Evolutionary conservation across 2,113 vertebrate genomes (phyloP), one percentile per base, ranked within the genome.

Genomic region (Ceyx melanurus): DNA sequence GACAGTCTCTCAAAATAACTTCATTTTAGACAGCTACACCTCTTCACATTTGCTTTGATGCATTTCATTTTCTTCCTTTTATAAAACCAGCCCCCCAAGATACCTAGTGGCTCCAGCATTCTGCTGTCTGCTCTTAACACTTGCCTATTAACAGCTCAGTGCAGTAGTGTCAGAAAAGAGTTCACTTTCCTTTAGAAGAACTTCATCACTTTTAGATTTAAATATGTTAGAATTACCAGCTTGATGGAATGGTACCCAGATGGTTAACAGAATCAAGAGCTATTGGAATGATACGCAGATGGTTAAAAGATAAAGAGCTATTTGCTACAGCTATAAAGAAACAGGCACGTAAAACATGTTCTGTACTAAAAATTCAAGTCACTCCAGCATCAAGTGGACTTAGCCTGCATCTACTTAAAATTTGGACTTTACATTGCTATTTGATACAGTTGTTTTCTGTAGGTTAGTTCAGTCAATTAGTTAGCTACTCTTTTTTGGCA

Each of bases 361-460:
- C 82, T 57, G 48, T 10, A 35, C 93, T 64, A 57, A 74, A 48
- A 91, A 76, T 29, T 50, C 62, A 50, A 94, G 33, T 72, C 64
- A 21, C 75, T 93, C 64, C 80, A 95, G 80, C 71, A 90, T 29
- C 31, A 23, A 92, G 76, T 31, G 58, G 89, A 76, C 78, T 83
- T 14, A 13, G 79, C 57, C 91, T 96, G 95, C 68, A 86, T 83
- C 86, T 81, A 85, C 57, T 96, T 94, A 96, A 92, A 95, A 85
- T 26, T 45, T 96, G 94, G 93, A 91, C 86, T 21, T 50, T 48
- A 53, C n/a, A 2, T 4, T 82, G 93, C 90, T 48, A 90, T 94
- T 57, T 35, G 81, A 95, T 95, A 26, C 78, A 74, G 88, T 31
- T 89, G 76, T 82, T 91, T 94, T 90, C 71, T 90, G 92, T 31